Evolutionary conservation across 2,113 vertebrate genomes (phyloP).

Genomic region (Tauraco erythrolophus): DNA sequence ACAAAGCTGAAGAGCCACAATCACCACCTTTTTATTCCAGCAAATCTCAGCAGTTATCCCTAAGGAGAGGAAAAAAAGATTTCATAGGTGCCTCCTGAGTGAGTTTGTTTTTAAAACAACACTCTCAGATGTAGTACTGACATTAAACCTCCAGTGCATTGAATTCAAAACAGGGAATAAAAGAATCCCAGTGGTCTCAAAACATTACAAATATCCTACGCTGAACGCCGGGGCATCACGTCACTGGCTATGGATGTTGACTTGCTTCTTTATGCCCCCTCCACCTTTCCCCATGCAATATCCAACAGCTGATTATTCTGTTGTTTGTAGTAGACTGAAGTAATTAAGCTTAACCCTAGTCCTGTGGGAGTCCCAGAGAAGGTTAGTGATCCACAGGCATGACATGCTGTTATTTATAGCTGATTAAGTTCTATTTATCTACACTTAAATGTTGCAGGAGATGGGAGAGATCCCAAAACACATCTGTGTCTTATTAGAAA

Average conservation of each 20-base stretch:
- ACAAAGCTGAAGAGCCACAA: background rate
- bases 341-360: conserved; percentile 75
- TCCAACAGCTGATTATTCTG: conserved; percentile 48
- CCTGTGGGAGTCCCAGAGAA: conserved; percentile 69
- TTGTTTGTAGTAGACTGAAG: conserved; percentile 67
- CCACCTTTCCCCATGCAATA: background rate
- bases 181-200: background rate
- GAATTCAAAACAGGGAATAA: background rate
- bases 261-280: background rate
- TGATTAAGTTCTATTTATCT: conserved; percentile 79
- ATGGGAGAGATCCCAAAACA: conserved; percentile 72
- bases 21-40: background rate
- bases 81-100: background rate
- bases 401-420: conserved; percentile 74
- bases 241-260: background rate
- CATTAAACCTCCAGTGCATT: background rate
- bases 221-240: accelerated
- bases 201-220: background rate
- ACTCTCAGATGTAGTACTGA: background rate
- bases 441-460: conserved; percentile 73
- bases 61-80: background rate
- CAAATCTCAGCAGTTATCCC: background rate
- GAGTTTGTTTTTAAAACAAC: background rate
- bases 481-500: conserved; percentile 75
- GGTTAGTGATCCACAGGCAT: conserved; percentile 72